Conservation (phyloP, 2,888 invertebrate genomes). For the Scotopteryx bipunctaria region DNA sequence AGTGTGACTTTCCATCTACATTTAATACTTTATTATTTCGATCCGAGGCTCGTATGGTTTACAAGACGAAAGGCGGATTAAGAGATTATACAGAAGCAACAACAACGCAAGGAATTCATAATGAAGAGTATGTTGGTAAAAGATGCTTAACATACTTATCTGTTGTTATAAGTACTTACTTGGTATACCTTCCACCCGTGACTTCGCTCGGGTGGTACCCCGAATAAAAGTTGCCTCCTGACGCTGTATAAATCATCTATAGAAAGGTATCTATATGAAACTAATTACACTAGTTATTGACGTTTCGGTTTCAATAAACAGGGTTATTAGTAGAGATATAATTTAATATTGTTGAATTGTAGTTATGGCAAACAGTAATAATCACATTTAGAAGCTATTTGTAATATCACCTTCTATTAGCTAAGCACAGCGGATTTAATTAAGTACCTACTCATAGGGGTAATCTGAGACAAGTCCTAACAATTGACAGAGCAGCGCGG, state of each 20-base stretch:
- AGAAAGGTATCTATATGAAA: too few relatives aligned
- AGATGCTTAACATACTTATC: background rate
- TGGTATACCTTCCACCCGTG: background rate
- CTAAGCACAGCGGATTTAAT: too few relatives aligned
- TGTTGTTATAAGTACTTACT: background rate
- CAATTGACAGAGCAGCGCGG: too few relatives aligned
- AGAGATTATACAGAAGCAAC: constrained; percentile 7
- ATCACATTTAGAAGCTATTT: background rate
- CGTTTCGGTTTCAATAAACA: constrained; percentile 16
- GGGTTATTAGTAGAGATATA: background rate
- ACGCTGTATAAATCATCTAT: background rate
- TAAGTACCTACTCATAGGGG: too few relatives aligned
- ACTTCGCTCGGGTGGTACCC: too few relatives aligned
- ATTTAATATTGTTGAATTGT: background rate
- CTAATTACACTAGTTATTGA: constrained; percentile 2
- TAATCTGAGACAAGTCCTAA: too few relatives aligned
- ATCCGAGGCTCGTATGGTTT: too few relatives aligned
- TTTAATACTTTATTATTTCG: too few relatives aligned
- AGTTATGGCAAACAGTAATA: background rate
- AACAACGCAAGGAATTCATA: constrained; percentile 1
- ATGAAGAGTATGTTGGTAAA: background rate
- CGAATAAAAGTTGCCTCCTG: too few relatives aligned
- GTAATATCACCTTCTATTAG: background rate
- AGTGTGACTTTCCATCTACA: too few relatives aligned
- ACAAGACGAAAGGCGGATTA: constrained; percentile 1